Percentiles rank a stretch among this genome's conserved stretches.
phyloP scores from a whole-genome alignment of 2,113 vertebrate genomes.

The Bolborhynchus lineola region DNA sequence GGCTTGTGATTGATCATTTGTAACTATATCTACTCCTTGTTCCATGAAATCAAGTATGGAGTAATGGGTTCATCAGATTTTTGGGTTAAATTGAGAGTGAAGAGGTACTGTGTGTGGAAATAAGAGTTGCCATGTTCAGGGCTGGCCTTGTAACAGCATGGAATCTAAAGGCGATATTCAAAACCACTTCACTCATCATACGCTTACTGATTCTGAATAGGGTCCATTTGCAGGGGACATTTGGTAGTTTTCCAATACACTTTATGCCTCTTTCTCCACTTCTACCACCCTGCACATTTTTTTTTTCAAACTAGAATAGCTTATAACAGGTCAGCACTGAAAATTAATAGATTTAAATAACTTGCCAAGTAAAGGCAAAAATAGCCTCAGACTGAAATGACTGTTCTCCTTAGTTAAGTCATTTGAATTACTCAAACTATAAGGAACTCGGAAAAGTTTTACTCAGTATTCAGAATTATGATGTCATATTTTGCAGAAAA shows the following conservation, averaged over 20 bases:
- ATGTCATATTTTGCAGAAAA: not conserved
- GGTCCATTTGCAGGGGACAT: conserved; percentile 87
- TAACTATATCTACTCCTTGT: conserved; percentile 94
- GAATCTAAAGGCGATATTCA: conserved; percentile 92
- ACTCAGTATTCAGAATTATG: not conserved
- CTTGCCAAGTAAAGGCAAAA: conserved; percentile 61
- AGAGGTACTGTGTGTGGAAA: conserved; percentile 90
- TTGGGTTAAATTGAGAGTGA: conserved; percentile 97
- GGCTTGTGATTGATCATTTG: conserved; percentile 93
- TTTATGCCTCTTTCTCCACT: conserved; percentile 86
- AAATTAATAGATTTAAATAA: conserved; percentile 73
- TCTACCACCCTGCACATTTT: conserved; percentile 65
- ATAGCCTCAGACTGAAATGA: conserved; percentile 3
- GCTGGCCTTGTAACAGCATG: conserved; percentile 90
- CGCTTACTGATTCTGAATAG: conserved; percentile 95
- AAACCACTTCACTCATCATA: conserved; percentile 91
- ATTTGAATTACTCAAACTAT: not conserved
- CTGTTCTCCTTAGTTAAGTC: not conserved
- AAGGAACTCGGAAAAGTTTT: not conserved
- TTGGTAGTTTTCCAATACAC: conserved; percentile 87
- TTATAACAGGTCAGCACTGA: conserved; percentile 68
- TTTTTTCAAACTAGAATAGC: conserved; percentile 1
- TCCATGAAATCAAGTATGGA: conserved; percentile 94
- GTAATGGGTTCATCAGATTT: conserved; percentile 93
- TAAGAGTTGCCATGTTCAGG: conserved; percentile 88